Percentiles rank a stretch among this genome's conserved stretches.
phyloP scores from a whole-genome alignment of 53 echinoderm and acorn worm genomes.

The Holothuria leucospilota region DNA sequence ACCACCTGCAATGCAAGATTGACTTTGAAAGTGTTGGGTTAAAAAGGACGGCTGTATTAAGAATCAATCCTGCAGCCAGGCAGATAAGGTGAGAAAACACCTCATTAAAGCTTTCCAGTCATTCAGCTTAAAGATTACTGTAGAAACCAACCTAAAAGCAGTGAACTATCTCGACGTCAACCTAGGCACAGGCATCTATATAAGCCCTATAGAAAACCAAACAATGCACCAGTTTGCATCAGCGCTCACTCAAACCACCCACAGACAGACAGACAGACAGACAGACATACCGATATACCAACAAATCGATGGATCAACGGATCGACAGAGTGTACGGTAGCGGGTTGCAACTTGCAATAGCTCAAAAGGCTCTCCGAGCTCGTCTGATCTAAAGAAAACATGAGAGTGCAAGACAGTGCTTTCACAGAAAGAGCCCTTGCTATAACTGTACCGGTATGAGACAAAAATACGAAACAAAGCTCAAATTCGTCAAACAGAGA shows the following conservation, averaged over 20 bases:
- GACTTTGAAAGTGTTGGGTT: neutral
- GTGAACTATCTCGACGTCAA: neutral
- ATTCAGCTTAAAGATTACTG: neutral
- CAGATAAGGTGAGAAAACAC: neutral
- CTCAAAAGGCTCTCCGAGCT: too few species aligned
- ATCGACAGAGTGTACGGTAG: too few species aligned
- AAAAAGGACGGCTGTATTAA: neutral
- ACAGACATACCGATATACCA: too few species aligned
- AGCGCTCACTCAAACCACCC: neutral
- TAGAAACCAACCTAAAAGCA: constrained; percentile 2
- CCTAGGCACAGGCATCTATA: neutral
- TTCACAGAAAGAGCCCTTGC: too few species aligned
- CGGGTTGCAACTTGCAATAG: too few species aligned
- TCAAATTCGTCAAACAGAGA: too few species aligned
- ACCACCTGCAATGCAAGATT: neutral
- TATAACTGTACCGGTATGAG: too few species aligned
- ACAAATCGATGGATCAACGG: too few species aligned
- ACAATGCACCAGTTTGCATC: neutral
- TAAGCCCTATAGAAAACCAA: neutral
- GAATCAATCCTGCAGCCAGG: neutral
- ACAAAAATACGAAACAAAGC: too few species aligned
- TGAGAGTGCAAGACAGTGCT: too few species aligned
- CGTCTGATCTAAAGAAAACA: too few species aligned
- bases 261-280: too few species aligned
- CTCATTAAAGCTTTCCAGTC: neutral